Conservation (phyloP, 2,113 vertebrate genomes). For the Bostrychus sinensis region DNA sequence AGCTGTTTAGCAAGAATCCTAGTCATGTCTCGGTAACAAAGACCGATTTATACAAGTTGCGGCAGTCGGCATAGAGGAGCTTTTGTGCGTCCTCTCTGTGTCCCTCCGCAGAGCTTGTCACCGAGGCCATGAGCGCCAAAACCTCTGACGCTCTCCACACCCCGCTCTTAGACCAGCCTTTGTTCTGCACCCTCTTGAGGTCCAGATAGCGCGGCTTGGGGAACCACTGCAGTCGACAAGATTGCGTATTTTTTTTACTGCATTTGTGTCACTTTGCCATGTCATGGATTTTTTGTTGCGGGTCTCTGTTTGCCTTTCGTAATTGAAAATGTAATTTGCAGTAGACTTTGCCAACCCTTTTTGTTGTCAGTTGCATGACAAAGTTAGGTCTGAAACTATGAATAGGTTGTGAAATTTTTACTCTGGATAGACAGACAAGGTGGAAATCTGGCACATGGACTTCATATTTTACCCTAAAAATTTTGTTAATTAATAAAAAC, state of each 20-base stretch:
- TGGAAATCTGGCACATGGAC: too few relatives aligned
- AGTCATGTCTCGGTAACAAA: constrained; percentile 75
- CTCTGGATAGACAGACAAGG: too few relatives aligned
- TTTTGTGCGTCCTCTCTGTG: constrained; percentile 70
- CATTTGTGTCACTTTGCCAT: constrained; percentile 43
- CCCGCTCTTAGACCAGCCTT: constrained; percentile 67
- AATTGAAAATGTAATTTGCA: neutral
- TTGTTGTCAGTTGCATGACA: too few relatives aligned
- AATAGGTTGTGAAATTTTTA: too few relatives aligned
- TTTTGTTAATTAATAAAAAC: too few relatives aligned
- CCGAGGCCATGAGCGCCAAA: constrained; percentile 66
- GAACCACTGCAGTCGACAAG: constrained; percentile 28
- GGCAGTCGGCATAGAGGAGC: constrained; percentile 67
- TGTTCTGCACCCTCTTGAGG: constrained; percentile 62
- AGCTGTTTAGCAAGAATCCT: constrained; percentile 76
- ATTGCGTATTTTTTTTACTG: constrained; percentile 51
- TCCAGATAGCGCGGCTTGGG: constrained; percentile 41
- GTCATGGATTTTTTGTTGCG: constrained; percentile 39
- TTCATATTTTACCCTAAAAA: too few relatives aligned
- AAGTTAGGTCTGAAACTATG: too few relatives aligned
- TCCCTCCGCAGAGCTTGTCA: constrained; percentile 70
- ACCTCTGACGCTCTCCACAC: constrained; percentile 72
- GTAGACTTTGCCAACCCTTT: too few relatives aligned
- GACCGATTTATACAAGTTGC: constrained; percentile 73
- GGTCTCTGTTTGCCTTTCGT: constrained; percentile 31